Evolutionary conservation across 2,888 invertebrate species (phyloP), one percentile per base, ranked within the genome.

Genomic region (Drosophila testacea): DNA sequence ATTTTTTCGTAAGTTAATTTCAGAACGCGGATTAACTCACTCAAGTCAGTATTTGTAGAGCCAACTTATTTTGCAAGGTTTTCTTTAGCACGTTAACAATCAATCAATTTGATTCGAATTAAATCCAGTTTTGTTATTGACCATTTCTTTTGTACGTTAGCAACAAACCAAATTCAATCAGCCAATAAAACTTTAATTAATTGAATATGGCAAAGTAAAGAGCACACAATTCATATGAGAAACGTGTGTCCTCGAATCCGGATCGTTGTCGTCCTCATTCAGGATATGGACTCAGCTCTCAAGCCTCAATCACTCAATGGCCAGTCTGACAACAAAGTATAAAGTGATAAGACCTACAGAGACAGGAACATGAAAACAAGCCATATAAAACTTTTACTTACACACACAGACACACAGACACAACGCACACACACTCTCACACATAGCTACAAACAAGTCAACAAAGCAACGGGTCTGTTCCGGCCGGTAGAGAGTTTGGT

Each of bases 101-200:
- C 69, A 73, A 79, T 76, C 62, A 64, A 83, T 78, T 72, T 73
- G 36, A 61, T 60, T 36, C 47, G 41, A 9, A 56, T 32, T 34
- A 57, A 48, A 44, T 48, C 22, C 64, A 56, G 50, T 51, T 62
- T 76, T 52, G 64, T 73, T 79, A 65, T 73, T 59, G 44, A 39
- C 59, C 55, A 57, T 47, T 62, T 48, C 28, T 59, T 44, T 11
- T 59, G n/a, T 4, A 34, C n/a, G 32, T 44, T 32, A 27, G 38
- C 30, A 34, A 50, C n/a, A 42, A 42, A 28, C 13, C 34, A 10
- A 54, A 70, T 68, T 55, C 71, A 72, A 75, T 72, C 68, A 69
- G 64, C 57, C 73, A 83, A 85, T 86, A 83, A 77, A 83, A 79
- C 77, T 86, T 77, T 83, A 83, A 77, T 83, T 86, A 83, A 83